These are phyloP conservation scores for Ornithorhynchus anatinus DNA, from an alignment of 2,113 vertebrate genomes.

Conservation along the genomic window DNA sequence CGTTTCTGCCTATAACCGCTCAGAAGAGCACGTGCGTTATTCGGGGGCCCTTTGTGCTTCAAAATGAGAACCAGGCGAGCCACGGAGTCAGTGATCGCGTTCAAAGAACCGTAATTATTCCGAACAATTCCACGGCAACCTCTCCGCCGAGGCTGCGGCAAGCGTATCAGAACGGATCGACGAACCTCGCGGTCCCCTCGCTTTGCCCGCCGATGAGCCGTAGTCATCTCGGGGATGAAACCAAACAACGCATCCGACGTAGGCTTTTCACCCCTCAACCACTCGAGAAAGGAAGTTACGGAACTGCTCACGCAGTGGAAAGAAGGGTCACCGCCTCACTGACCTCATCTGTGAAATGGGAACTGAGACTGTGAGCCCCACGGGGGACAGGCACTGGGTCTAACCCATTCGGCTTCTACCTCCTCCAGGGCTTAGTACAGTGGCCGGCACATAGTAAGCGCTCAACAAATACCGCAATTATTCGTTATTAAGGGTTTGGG, in stretches of 20 bases:
- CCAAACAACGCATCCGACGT: not conserved
- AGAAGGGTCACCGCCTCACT: too few relatives aligned
- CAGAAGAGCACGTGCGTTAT: not conserved
- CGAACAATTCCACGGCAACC: not conserved
- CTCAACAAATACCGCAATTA: too few relatives aligned
- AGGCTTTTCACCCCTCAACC: not conserved
- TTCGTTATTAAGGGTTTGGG: too few relatives aligned
- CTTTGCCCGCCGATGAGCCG: not conserved
- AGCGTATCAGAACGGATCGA: not conserved
- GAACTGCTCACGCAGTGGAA: not conserved
- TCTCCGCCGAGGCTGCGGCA: not conserved
- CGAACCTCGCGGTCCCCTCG: not conserved
- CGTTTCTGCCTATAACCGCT: not conserved
- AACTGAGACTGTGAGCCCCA: too few relatives aligned
- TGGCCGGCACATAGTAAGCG: too few relatives aligned
- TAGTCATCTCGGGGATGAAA: not conserved
- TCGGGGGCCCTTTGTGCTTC: not conserved
- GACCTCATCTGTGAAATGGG: too few relatives aligned
- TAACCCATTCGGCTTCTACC: too few relatives aligned
- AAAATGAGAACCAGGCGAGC: not conserved
- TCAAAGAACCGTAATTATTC: not conserved
- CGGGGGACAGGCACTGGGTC: too few relatives aligned
- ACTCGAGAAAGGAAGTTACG: not conserved
- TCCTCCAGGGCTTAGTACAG: too few relatives aligned
- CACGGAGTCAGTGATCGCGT: not conserved